Percentiles rank a stretch among this genome's conserved stretches.
Evolutionary conservation across 2,888 invertebrate genomes (phyloP).

Genomic region (Drosophila austrosaltans): DNA sequence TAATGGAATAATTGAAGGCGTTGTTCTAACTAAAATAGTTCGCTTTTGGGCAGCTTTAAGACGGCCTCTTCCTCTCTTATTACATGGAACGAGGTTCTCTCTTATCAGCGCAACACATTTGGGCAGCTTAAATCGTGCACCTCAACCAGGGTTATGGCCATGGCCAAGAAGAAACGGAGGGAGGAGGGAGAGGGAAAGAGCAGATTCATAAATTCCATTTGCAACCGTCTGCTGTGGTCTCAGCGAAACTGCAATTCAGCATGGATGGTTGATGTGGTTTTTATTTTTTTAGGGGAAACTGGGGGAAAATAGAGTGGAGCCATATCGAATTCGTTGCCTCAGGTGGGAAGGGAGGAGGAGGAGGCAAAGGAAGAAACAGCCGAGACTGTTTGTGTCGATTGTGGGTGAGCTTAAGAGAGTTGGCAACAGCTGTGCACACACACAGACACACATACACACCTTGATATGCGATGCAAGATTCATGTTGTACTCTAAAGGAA

Average conservation of each 20-base stretch:
- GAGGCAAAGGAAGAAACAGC: neutral
- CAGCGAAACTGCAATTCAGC: constrained; percentile 67
- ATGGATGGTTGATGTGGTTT: constrained; percentile 15
- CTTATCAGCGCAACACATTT: constrained; percentile 36
- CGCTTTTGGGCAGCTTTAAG: constrained; percentile 10
- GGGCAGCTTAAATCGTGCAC: constrained; percentile 19
- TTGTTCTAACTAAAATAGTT: neutral
- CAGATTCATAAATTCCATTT: constrained; percentile 67
- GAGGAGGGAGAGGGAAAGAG: neutral
- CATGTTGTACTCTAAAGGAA: neutral
- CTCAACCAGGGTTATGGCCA: constrained; percentile 26
- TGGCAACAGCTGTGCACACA: constrained; percentile 68
- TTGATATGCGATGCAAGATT: constrained; percentile 19
- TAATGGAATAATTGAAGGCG: neutral
- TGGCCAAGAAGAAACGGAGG: neutral
- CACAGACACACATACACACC: constrained; percentile 43
- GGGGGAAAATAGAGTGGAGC: constrained; percentile 5
- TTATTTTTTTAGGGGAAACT: no score
- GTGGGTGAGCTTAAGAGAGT: constrained; percentile 29
- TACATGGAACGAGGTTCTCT: neutral
- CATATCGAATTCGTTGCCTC: constrained; percentile 58
- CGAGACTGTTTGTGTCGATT: constrained; percentile 12
- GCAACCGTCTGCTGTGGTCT: constrained; percentile 56
- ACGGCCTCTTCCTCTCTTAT: neutral
- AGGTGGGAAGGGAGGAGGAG: constrained; percentile 2